Evolutionary conservation across 2,797 vertebrate species (phyloP), one percentile per base, ranked within the genome.

Genomic region (Stomatorhinus walkeri): DNA sequence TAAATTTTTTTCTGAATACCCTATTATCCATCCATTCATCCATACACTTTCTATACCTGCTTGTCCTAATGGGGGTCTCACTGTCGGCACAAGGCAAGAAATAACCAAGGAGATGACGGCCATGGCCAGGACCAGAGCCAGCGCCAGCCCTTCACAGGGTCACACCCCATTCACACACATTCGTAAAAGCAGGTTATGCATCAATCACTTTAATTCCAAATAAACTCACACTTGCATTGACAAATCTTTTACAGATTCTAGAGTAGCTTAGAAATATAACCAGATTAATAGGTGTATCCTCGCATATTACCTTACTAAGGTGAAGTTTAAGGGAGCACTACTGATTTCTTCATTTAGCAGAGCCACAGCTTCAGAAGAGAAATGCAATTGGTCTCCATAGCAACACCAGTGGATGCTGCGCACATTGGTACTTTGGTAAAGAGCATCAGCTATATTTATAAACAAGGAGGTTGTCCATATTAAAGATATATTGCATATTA

Each of bases 331-430:
- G 59, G 61, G 28, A 81, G 72, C 40, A 88, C 10, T 59, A 68
- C 19, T 54, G 22, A 59, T 85, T 49, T 22, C 81, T n/a, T 56
- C 49, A 36, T 88, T 85, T 88, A 83, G 68, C 22, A 88, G 49
- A 85, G 40, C 81, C 8, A 14, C n/a, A 68, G 88, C 54, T 61
- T 59, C 19, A 64, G 59, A 22, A 9, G 36, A 46, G 10, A 84
- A 54, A 64, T 32, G 48, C 52, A 84, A 22, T 54, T 85, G 48
- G 84, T 88, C 88, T 61, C 88, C 88, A 88, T 85, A 85, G 88
- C 88, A 88, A 88, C 88, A 36, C 7, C 22, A 52, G 59, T 19
- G 36, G 83, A 46, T 32, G 40, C 24, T 40, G 28, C n/a, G 48
- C 36, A 36, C 7, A 22, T 52, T 59, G 52, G 56, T n/a, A 52